Conservation (phyloP, 2,797 vertebrate genomes). For the Pygocentrus nattereri region DNA sequence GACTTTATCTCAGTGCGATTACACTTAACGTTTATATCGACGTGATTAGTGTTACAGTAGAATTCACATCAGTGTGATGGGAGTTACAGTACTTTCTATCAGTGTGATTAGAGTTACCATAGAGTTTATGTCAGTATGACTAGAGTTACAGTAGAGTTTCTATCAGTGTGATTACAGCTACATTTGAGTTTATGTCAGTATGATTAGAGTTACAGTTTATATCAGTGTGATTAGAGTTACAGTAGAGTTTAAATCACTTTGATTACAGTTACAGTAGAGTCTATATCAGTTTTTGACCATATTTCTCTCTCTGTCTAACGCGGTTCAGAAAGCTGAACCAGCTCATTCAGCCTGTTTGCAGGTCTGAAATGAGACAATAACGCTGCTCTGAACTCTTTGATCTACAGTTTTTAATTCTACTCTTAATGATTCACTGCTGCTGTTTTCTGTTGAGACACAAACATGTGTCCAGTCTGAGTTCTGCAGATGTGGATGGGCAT, state of each 20-base stretch:
- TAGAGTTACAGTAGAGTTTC: neutral
- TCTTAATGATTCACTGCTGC: slow-evolving; percentile 15
- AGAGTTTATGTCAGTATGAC: neutral
- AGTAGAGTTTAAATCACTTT: neutral
- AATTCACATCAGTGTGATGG: neutral
- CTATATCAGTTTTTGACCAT: too few relatives aligned
- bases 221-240: neutral
- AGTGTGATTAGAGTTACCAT: neutral
- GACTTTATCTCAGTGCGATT: neutral
- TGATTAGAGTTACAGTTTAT: neutral
- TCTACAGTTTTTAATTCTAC: neutral
- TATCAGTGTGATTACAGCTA: neutral
- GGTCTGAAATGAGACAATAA: slow-evolving; percentile 78
- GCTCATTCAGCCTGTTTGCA: slow-evolving; percentile 76
- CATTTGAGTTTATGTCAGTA: too few relatives aligned
- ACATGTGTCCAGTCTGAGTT: neutral
- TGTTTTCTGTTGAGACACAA: slow-evolving; percentile 26
- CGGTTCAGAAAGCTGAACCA: slow-evolving; percentile 80
- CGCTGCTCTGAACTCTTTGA: slow-evolving; percentile 36
- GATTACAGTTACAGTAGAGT: neutral
- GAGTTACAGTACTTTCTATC: neutral
- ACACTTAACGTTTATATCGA: neutral
- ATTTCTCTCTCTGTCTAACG: slow-evolving; percentile 73
- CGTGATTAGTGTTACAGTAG: neutral
- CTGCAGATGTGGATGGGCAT: neutral